These are phyloP conservation scores for Natator depressus DNA, from an alignment of 2,113 vertebrate species.

Conservation along the genomic window DNA sequence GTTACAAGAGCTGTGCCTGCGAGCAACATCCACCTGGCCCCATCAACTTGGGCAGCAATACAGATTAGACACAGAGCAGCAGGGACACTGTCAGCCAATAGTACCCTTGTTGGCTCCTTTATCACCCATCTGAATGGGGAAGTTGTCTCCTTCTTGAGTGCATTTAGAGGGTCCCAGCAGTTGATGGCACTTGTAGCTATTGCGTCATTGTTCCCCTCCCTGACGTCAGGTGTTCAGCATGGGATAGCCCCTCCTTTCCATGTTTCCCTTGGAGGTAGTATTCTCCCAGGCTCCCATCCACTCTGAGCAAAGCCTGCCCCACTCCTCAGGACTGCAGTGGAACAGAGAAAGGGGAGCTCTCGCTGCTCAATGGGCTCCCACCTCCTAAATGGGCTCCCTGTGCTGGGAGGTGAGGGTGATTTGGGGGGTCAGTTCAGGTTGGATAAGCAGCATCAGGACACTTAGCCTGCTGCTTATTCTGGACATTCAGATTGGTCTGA, in stretches of 20 bases:
- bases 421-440: neutral
- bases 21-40: neutral
- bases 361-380: neutral
- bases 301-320: neutral
- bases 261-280: neutral
- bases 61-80: neutral
- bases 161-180: neutral
- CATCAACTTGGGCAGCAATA: neutral
- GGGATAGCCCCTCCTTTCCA: neutral
- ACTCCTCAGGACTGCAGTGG: neutral
- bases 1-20: neutral
- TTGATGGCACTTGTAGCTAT: neutral
- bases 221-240: neutral
- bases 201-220: neutral
- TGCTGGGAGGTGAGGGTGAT: neutral
- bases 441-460: neutral
- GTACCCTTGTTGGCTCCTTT: neutral
- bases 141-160: neutral
- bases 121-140: neutral
- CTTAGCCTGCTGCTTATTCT: neutral
- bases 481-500: neutral
- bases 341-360: neutral
- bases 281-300: neutral
- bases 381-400: neutral
- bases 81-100: neutral